A percentile compares a stretch with the other conserved stretches of the same genome.
Evolutionary conservation across 23 tunicate species (phyloP).

Genomic region (Styela clava): DNA sequence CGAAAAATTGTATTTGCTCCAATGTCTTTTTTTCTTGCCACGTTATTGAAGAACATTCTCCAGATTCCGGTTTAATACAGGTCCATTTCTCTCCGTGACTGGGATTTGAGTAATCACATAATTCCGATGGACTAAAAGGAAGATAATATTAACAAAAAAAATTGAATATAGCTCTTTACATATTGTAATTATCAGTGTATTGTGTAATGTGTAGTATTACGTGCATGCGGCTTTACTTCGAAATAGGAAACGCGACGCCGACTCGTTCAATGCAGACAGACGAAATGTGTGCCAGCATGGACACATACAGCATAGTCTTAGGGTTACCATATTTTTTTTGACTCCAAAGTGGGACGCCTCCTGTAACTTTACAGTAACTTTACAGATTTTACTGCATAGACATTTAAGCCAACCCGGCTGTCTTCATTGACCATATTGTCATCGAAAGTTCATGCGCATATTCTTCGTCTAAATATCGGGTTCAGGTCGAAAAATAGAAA

Average conservation of each 20-base stretch:
- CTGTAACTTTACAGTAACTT: no score
- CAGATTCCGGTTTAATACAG: constrained; percentile 13
- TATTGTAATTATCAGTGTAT: neutral
- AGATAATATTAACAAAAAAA: neutral
- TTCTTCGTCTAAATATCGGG: no score
- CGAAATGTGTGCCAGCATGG: no score
- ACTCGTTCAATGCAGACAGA: neutral
- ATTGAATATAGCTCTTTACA: no score
- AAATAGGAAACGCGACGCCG: neutral
- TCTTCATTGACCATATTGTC: no score
- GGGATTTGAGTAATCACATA: constrained; percentile 27
- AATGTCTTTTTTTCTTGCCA: neutral
- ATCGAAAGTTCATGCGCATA: no score
- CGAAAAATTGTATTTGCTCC: neutral
- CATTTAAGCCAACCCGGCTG: no score
- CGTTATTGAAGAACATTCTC: constrained; percentile 15
- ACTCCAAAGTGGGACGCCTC: no score
- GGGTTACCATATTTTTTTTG: no score
- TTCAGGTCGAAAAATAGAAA: no score
- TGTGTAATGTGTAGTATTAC: neutral
- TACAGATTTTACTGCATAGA: no score
- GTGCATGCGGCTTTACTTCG: neutral
- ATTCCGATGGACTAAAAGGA: neutral
- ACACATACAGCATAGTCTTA: no score
- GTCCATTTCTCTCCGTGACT: constrained; percentile 23